Conservation (phyloP, 64 coral and sea anemone species). For the Porites lutea region DNA sequence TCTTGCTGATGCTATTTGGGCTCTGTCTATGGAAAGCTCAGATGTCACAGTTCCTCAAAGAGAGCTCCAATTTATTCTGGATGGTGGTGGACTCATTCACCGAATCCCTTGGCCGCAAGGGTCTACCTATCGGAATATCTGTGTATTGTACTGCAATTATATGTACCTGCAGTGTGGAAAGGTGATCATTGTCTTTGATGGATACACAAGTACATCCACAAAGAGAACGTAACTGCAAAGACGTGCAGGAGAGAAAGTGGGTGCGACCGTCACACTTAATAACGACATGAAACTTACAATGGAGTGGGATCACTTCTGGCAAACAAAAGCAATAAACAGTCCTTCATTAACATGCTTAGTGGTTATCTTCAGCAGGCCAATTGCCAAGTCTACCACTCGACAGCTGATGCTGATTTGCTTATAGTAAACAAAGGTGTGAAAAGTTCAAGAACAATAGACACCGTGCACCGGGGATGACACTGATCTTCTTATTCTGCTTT, state of each 20-base stretch:
- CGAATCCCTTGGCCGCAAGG: too few species aligned
- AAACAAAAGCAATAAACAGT: conserved; percentile 61
- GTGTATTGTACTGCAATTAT: too few species aligned
- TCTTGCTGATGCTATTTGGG: background rate
- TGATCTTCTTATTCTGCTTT: conserved; percentile 42
- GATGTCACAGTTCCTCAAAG: too few species aligned
- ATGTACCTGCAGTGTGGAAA: too few species aligned
- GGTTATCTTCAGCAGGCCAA: background rate
- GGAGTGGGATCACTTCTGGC: conserved; percentile 63
- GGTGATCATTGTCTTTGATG: too few species aligned
- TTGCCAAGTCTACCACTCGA: conserved; percentile 18
- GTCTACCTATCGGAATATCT: too few species aligned
- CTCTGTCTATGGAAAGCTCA: too few species aligned
- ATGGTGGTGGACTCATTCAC: too few species aligned
- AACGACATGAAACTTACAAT: conserved; percentile 45
- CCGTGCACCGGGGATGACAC: conserved; percentile 66
- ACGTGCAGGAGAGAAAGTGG: conserved; percentile 41
- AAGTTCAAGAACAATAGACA: background rate
- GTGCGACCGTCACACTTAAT: conserved; percentile 44
- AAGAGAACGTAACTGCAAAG: conserved; percentile 66
- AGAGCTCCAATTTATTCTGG: too few species aligned
- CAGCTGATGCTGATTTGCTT: conserved; percentile 51
- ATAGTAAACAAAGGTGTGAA: conserved; percentile 70
- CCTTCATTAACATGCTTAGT: conserved; percentile 49
- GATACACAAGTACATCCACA: too few species aligned